Base-by-base conservation (phyloP, 2,113 vertebrate genomes). In the Scortum barcoo region DNA sequence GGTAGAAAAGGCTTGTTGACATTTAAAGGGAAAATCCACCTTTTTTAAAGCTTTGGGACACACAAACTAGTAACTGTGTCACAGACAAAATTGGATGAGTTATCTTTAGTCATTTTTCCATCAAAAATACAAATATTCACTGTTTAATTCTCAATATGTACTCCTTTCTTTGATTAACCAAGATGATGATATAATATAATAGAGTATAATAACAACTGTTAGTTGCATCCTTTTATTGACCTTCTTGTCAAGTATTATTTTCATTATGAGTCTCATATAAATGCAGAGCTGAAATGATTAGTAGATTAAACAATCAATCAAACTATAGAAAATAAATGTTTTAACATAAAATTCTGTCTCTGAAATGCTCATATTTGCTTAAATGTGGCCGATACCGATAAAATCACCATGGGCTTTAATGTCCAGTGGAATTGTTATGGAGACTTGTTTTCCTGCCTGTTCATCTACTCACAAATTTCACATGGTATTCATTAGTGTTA, bases 361-460 rank as follows among this genome's bases (percentile, higher is more conserved):
- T 38, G 7, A 17, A 38, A 36, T 38, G 3, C 7, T 22, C 12
- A 13, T 6, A 38, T 38, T 13, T 22, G 38, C 22, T 36, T 36
- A 36, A 36, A 19, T 22, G 36, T 19, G 40, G 22, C 42, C n/a
- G 8, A 7, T 78, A 5, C 53, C 17, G 7, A 22, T 26, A 44
- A 22, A 68, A 71, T 61, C 13, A 57, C 33, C 51, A 20, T n/a
- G 67, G 77, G 48, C 14, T n/a, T 58, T 33, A 56, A 24, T 44
- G 24, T 44, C 20, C 38, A 30, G 33, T 6, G 33, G 33, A 6
- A 6, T 3, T 36, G 33, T 36, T 16, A 17, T 24, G 33, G 12
- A 24, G 61, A 38, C 53, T 72, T 20, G 53, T 40, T 54, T 30
- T 56, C 30, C 24, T 58, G 24, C 4, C 4, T 58, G 20, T 38